These are phyloP conservation scores for Campoletis sonorensis DNA, from an alignment of 1,140 invertebrate species.

Conservation along the genomic window DNA sequence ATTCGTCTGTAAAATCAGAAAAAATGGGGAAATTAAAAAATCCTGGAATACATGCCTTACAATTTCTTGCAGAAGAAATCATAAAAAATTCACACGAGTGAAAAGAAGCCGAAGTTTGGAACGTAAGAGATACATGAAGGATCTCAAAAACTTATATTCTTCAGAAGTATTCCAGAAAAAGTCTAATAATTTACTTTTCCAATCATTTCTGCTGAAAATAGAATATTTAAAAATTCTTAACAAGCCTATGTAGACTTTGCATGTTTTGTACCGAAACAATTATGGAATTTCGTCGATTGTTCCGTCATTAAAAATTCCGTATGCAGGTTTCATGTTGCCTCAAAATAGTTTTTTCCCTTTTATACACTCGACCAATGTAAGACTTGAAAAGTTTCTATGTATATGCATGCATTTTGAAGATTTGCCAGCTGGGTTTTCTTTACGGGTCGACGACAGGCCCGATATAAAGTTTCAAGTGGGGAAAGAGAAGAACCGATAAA, in stretches of 20 bases:
- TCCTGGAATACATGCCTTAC: too few species aligned
- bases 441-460: conserved; percentile 65
- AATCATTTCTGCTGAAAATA: too few species aligned
- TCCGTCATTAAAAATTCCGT: background rate
- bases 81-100: too few species aligned
- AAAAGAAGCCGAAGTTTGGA: too few species aligned
- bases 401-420: background rate
- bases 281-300: background rate
- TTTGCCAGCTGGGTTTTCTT: conserved; percentile 48
- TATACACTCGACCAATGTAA: background rate
- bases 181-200: too few species aligned
- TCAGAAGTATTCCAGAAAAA: too few species aligned
- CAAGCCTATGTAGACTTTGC: background rate
- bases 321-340: background rate
- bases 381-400: background rate
- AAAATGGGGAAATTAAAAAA: too few species aligned
- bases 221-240: too few species aligned
- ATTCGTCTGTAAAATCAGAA: too few species aligned
- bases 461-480: conserved; percentile 62
- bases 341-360: background rate
- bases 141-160: too few species aligned
- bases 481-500: conserved; percentile 60
- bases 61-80: too few species aligned
- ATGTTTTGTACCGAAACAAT: background rate
- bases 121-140: too few species aligned